Evolutionary conservation across 2,888 invertebrate genomes (phyloP), one percentile per base, ranked within the genome.

Genomic region (Rotaria macrura): DNA sequence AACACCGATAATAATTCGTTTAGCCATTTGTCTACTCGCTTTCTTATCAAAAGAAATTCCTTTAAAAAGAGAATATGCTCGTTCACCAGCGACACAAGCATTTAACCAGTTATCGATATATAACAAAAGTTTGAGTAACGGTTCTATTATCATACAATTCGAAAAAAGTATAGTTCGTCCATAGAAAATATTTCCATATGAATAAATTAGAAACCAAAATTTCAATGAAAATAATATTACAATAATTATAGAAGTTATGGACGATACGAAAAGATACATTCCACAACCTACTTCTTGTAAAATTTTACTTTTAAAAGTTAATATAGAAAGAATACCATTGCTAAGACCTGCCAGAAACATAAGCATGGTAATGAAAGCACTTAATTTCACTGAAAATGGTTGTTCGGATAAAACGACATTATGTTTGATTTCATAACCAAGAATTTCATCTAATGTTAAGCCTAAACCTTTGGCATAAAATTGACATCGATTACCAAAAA

Each of bases 401-500:
- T 79, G 79, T 25, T 79, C 1, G 5, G 25, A 9, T 43, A 79
- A 43, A 79, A 12, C 3, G 3, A n/a, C 4, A 43, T 43, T 79
- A 43, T 9, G 12, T 43, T 43, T 79, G 9, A 79, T 79, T 79
- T 79, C 79, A 43, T 40, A 40, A 23, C 43, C 43, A n/a, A 79
- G 25, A 0, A 79, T 43, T 40, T 43, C 43, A 43, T 79, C 79
- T 79, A 79, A 79, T 43, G 79, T 79, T 40, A 79, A 43, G 25
- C 40, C 40, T 10, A 43, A 43, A n/a, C 43, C 43, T 79, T 43
- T 43, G 0, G 43, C 38, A 43, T 40, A 43, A 43, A 43, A 79
- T 79, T 79, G 79, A 79, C 79, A 79, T 43, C n/a, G 40, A 40
- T 25, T 43, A 79, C 79, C 79, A 79, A 43, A 79, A 43, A 43